Base-by-base conservation (phyloP, 2,113 vertebrate genomes). In the Sander lucioperca region DNA sequence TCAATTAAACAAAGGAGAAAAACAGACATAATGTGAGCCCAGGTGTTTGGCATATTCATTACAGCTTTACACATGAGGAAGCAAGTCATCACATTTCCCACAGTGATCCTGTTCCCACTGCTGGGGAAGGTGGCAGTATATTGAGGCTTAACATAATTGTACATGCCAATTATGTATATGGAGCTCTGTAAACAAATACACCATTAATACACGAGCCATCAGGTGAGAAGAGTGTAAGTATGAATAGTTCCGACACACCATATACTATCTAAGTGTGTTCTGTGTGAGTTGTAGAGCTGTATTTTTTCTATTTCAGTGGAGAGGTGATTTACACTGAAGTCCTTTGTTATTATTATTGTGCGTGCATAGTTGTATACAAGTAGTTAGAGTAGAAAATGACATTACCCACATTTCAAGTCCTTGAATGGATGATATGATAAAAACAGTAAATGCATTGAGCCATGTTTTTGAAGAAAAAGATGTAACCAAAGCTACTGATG, bases 91-190 rank as follows among this genome's bases (percentile, higher is more conserved):
- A 12, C 27, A 51, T 82, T 88, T 67, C 65, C 76, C 63, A 68
- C 13, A 43, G 81, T 66, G 69, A 74, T 74, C 45, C 69, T 51
- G 61, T 58, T 87, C 64, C 71, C 84, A 76, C 78, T 61, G 73
- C 77, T 70, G 69, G 53, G 72, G 48, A 82, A 43, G 25, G 72
- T 27, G 50, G 64, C 76, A 68, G 43, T 58, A 66, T 74, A 71
- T 62, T 47, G 36, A 70, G 51, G 47, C 70, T 87, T 47, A 82
- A 74, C 68, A 56, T 83, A 87, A 87, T 83, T 82, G 72, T 68
- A 77, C 54, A 73, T 83, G 70, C 58, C 84, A 86, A 86, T 91
- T 85, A 79, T 75, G 75, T 86, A 87, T 80, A 80, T 88, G 79
- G 63, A 81, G 78, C 65, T 77, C 51, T 70, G 58, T 62, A 71